Base-by-base conservation (phyloP, 2,888 invertebrate genomes). In the Rotaria sp. region DNA sequence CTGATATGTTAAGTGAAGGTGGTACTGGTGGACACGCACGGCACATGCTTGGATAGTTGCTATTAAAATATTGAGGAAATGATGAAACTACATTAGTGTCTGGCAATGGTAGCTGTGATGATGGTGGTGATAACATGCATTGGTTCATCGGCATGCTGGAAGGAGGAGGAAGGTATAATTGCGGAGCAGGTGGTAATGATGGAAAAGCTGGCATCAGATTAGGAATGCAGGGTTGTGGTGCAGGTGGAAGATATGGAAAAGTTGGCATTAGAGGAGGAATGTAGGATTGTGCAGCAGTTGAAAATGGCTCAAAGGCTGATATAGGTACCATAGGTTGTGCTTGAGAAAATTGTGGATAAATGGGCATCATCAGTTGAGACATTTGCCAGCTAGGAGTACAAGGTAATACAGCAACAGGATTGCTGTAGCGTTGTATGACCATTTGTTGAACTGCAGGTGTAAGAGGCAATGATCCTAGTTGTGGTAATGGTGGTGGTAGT, bases 1-100 rank as follows among this genome's bases (percentile, higher is more conserved):
- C 80, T 10, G 45, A 5, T n/a, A 80, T n/a, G 13, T 26, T 80
- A 1, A 80, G 45, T n/a, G 80, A 15, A 45, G 80, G 80, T n/a
- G 80, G 80, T n/a, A 15, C n/a, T n/a, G 80, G 80, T n/a, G 45
- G 45, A 80, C 80, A 80, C n/a, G 80, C 80, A 15, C 80, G 80
- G 26, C 80, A 80, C 2, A n/a, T 21, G 45, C 45, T 80, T 45
- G 80, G 67, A 35, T 67, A 80, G 45, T 4, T n/a, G n/a, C 1
- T 15, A 80, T 11, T n/a, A 13, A 26, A 2, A 45, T 11, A 4
- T 30, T 67, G 67, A 30, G 15, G 30, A 8, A 67, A n/a, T 30
- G 30, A 67, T 67, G 30, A 67, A 30, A 3, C 21, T 24, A 4
- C 24, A 21, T 21, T 52, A 24, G 3, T 3, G 4, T 52, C 7